Base-by-base conservation (phyloP, 1,140 invertebrate species). In the Drosophila kikkawai region DNA sequence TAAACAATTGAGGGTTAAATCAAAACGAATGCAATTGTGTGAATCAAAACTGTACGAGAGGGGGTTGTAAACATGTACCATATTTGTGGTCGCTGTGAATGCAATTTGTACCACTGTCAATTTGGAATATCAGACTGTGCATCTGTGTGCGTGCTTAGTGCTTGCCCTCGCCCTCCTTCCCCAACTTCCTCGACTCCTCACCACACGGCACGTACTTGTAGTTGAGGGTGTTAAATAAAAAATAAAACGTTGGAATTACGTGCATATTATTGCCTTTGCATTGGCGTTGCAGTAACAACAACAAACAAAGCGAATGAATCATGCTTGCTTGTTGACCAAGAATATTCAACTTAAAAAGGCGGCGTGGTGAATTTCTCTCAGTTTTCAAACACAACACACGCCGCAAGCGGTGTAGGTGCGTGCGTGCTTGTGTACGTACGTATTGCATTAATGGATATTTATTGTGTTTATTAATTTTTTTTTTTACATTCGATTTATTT, bases 271-370 rank as follows among this genome's bases (percentile, higher is more conserved):
- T 50, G 51, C 50, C 67, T 70, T 70, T 53, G 29, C 67, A 56
- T 45, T 63, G 22, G 48, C 48, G 64, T 51, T 68, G 67, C 83
- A 86, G 74, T 60, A 71, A 44, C 61, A 84, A 68, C 71, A 80
- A 87, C 76, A 88, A 88, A 82, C 82, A 86, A 87, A 88, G 67
- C 68, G 80, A 64, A 78, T 81, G 85, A 90, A 84, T 88, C 85
- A 88, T 90, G 68, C 60, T 75, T 44, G 56, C 36, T 39, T 56
- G 53, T 56, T 56, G 36, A 57, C 41, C 68, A 58, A 56, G 59
- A 79, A 71, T 56, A 56, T 58, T 63, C 66, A 79, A 79, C 67
- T 79, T 79, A n/a, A 70, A 79, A 78, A 63, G 66, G 75, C 67
- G 58, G 80, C 60, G 74, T 88, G 84, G 84, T 88, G 84, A 84